Conservation (phyloP, 2,888 invertebrate genomes). For the Campoplex nolae region DNA sequence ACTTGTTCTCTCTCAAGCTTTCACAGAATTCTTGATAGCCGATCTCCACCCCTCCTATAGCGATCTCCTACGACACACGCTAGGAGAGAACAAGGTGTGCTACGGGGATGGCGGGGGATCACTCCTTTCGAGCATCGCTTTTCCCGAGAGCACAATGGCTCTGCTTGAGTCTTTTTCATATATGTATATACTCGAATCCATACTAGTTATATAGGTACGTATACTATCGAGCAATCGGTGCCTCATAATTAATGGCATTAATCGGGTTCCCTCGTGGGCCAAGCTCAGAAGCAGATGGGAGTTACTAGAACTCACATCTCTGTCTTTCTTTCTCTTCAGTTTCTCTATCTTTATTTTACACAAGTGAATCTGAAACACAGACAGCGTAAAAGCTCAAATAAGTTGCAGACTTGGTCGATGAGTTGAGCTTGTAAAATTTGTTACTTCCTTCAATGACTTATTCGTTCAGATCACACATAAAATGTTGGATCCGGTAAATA, state of each 20-base stretch:
- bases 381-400: too few relatives aligned
- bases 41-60: constrained; percentile 45
- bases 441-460: too few relatives aligned
- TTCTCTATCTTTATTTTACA: constrained; percentile 13
- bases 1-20: background rate
- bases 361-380: too few relatives aligned
- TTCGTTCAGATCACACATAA: too few relatives aligned
- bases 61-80: constrained; percentile 40
- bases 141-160: constrained; percentile 19
- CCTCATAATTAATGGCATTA: constrained; percentile 71
- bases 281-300: constrained; percentile 40
- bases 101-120: background rate
- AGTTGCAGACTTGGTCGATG: too few relatives aligned
- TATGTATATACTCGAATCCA: background rate
- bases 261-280: constrained; percentile 65
- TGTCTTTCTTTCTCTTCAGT: constrained; percentile 34
- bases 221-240: constrained; percentile 64
- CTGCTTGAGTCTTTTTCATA: background rate
- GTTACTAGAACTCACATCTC: constrained; percentile 19
- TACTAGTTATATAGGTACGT: background rate
- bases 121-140: constrained; percentile 10
- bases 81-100: constrained; percentile 26
- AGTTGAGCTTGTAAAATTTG: too few relatives aligned
- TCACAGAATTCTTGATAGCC: constrained; percentile 20
- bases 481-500: too few relatives aligned